Base-by-base conservation (phyloP, 2,888 invertebrate species). In the Theretra japonica region DNA sequence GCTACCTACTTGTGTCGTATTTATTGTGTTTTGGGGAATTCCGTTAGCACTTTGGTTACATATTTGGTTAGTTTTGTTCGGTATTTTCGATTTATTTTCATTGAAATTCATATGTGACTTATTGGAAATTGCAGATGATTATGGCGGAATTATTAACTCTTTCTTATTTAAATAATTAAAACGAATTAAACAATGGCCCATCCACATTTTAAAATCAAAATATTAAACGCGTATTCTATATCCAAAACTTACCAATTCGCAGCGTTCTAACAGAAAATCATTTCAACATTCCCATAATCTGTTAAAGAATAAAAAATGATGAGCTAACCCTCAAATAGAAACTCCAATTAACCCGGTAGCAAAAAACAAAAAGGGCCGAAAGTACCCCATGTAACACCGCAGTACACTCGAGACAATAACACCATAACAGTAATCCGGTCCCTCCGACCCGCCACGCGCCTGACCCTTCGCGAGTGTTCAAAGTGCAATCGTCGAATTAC, bases 381-480 rank as follows among this genome's bases (percentile, higher is more conserved):
- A 83, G 77, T 73, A 76, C 74, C 76, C 72, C 72, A 72, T 30
- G 71, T 68, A 50, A 58, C 72, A 75, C 69, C 33, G 68, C 68
- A 69, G 62, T 59, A 53, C 65, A 65, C 71, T 70, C 70, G 75
- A 76, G 79, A 86, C 86, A 88, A 86, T 87, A 83, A 85, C 82
- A 83, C 80, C 78, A 84, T 88, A 81, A 88, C 83, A 81, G 81
- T 89, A 88, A 88, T 85, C 88, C 85, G 80, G 79, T 79, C 82
- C 79, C 76, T 77, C 71, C 77, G 76, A 78, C 73, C 80, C 78
- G 77, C 72, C 80, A 82, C 80, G 82, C 81, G 77, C 74, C 59
- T 58, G 41, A 69, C 74, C 73, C 74, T 69, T 71, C 69, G 25
- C 23, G 23, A 69, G 23, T 68, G 65, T 74, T 70, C 59, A 73